Conservation (phyloP, 1,140 invertebrate genomes). For the Zaprionus inermis region DNA sequence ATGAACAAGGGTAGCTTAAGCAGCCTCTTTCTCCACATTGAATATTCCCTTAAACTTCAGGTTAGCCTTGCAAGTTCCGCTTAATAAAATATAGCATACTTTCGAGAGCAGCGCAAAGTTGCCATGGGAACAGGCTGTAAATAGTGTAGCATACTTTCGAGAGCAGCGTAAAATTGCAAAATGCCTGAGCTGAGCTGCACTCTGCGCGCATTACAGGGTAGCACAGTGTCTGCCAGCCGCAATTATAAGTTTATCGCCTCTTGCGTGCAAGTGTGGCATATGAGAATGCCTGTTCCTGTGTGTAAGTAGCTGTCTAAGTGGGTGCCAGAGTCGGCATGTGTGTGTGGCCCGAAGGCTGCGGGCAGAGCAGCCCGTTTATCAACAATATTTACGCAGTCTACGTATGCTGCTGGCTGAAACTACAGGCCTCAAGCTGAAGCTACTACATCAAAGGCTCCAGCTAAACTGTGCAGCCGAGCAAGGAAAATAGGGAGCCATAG, state of each 20-base stretch:
- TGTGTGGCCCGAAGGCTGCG: constrained; percentile 26
- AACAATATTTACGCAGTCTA: constrained; percentile 65
- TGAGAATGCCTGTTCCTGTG: constrained; percentile 53
- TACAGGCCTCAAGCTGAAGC: constrained; percentile 53
- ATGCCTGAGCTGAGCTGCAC: neutral
- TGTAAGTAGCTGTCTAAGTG: constrained; percentile 68
- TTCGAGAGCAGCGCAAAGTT: neutral
- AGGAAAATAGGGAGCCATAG: constrained; percentile 27
- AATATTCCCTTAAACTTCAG: neutral
- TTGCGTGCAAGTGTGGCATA: constrained; percentile 36
- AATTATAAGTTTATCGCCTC: neutral
- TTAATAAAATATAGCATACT: neutral
- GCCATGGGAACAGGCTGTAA: neutral
- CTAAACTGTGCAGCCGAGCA: constrained; percentile 16
- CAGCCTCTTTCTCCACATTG: neutral
- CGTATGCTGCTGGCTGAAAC: constrained; percentile 46
- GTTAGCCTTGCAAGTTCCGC: neutral
- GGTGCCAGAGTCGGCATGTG: constrained; percentile 41
- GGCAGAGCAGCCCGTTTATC: constrained; percentile 26
- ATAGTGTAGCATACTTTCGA: neutral
- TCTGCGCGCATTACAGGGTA: constrained; percentile 34
- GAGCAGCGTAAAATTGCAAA: neutral
- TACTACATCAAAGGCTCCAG: constrained; percentile 40
- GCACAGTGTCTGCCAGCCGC: neutral
- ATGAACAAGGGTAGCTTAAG: neutral